Evolutionary conservation across 2,888 invertebrate species (phyloP).

Genomic region (Alloscopus bannaensis): DNA sequence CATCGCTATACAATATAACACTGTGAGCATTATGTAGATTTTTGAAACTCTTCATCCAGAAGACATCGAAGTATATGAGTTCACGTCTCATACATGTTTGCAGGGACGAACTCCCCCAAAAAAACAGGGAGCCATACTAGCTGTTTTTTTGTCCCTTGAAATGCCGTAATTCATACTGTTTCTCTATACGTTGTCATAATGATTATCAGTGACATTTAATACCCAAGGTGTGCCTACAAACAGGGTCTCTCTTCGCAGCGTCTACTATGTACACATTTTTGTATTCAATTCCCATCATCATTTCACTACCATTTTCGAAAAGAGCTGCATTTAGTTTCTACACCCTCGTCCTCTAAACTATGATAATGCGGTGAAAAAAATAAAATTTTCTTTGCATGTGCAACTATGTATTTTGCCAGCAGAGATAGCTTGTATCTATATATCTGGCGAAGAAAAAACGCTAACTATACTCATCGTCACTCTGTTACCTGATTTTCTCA

Average conservation of each 20-base stretch:
- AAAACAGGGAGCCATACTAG: background rate
- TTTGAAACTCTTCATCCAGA: too few relatives aligned
- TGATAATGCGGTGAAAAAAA: background rate
- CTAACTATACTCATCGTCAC: background rate
- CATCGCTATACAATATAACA: too few relatives aligned
- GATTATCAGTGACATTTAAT: slow-evolving; percentile 23
- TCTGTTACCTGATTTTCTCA: slow-evolving; percentile 4
- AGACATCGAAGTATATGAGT: too few relatives aligned
- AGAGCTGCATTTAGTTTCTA: too few relatives aligned
- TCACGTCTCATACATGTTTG: background rate
- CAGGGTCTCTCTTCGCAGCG: too few relatives aligned
- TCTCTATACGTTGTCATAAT: slow-evolving; percentile 1
- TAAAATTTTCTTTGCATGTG: background rate
- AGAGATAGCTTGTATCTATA: too few relatives aligned
- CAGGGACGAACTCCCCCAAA: background rate
- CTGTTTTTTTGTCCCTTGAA: slow-evolving; percentile 4
- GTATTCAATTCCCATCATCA: slow-evolving; percentile 22
- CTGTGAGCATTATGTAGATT: too few relatives aligned
- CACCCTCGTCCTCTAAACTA: background rate
- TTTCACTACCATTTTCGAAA: too few relatives aligned
- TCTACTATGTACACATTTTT: too few relatives aligned
- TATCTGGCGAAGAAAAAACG: too few relatives aligned
- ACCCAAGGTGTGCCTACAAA: background rate
- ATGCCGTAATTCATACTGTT: slow-evolving; percentile 30
- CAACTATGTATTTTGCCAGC: background rate